phyloP scores from a whole-genome alignment of 2,888 invertebrate species.

The Phoenoteleia sp. region DNA sequence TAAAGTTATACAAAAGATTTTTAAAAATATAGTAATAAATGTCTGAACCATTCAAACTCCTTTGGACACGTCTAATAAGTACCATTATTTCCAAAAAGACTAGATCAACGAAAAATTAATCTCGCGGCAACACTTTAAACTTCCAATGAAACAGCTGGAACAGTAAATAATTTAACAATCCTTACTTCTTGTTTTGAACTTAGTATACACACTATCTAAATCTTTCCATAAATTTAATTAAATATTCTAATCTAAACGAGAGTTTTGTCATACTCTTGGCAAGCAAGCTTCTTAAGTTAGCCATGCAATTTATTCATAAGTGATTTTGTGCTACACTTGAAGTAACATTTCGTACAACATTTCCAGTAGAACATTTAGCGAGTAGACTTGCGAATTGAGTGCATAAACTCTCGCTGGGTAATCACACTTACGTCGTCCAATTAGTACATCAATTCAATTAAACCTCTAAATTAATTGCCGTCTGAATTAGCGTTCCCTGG shows the following conservation, averaged over 20 bases:
- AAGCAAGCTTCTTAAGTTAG: slow-evolving; percentile 29
- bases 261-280: slow-evolving; percentile 35
- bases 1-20: too few species aligned
- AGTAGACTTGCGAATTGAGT: slow-evolving; percentile 46
- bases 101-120: too few species aligned
- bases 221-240: slow-evolving; percentile 29
- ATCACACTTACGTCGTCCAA: slow-evolving; percentile 47
- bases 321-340: slow-evolving; percentile 27
- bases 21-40: too few species aligned
- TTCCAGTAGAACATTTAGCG: slow-evolving; percentile 21
- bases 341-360: slow-evolving; percentile 33
- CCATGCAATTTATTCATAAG: slow-evolving; percentile 50
- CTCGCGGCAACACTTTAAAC: too few species aligned
- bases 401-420: slow-evolving; percentile 41
- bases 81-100: too few species aligned
- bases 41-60: too few species aligned
- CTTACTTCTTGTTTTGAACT: background rate
- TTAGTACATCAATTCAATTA: slow-evolving; percentile 57
- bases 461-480: slow-evolving; percentile 29
- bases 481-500: slow-evolving; percentile 6
- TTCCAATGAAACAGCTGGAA: too few species aligned
- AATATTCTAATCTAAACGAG: slow-evolving; percentile 27
- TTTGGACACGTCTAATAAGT: too few species aligned
- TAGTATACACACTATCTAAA: background rate
- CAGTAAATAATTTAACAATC: background rate